Conservation (phyloP, 64 coral and sea anemone species). For the Dendronephthya gigantea region DNA sequence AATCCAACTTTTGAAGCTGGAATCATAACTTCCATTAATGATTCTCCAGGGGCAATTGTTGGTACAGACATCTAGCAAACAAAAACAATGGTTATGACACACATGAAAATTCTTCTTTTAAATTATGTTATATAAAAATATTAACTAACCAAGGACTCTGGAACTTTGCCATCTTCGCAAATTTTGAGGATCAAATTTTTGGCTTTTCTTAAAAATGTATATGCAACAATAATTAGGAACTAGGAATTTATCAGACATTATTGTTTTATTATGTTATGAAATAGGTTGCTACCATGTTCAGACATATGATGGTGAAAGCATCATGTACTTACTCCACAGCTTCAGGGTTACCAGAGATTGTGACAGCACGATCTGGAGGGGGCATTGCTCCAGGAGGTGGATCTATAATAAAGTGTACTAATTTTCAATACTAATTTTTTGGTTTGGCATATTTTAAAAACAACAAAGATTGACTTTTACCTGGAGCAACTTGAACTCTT, state of each 20-base stretch:
- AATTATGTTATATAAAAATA: not conserved
- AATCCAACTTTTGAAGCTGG: conserved; percentile 97
- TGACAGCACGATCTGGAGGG: conserved; percentile 76
- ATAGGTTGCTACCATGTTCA: not conserved
- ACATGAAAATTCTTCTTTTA: not conserved
- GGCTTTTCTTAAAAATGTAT: conserved; percentile 60
- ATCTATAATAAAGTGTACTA: conserved; percentile 31
- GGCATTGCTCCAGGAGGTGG: conserved; percentile 62
- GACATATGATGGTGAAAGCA: not conserved
- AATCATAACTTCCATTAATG: conserved; percentile 85
- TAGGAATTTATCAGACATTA: too few species aligned
- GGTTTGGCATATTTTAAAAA: not conserved
- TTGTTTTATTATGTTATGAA: too few species aligned
- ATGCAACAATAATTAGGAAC: not conserved
- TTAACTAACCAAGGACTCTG: conserved; percentile 72
- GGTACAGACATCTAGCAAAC: conserved; percentile 81
- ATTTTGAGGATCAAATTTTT: conserved; percentile 63
- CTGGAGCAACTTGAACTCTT: conserved; percentile 95
- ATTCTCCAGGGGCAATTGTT: conserved; percentile 84
- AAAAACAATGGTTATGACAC: not conserved
- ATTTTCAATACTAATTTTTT: not conserved
- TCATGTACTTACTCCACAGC: conserved; percentile 85
- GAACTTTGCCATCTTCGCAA: conserved; percentile 97
- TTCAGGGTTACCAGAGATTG: conserved; percentile 59
- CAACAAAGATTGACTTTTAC: conserved; percentile 6